Evolutionary conservation across 2,797 vertebrate genomes (phyloP).

Genomic region (Labroides dimidiatus): DNA sequence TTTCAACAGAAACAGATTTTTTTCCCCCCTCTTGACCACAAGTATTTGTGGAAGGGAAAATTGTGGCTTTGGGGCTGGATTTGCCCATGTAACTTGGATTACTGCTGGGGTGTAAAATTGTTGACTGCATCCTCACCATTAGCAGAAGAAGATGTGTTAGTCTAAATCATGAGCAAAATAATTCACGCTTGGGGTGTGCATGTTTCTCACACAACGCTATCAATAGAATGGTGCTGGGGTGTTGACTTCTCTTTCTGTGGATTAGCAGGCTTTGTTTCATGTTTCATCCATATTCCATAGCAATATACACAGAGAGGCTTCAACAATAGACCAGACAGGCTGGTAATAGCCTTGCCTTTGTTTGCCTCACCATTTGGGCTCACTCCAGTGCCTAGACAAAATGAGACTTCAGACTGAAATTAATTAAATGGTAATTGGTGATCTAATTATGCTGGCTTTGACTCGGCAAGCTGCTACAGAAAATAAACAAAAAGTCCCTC

Average conservation of each 20-base stretch:
- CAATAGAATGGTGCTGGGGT: conserved; percentile 67
- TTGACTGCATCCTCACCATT: conserved; percentile 44
- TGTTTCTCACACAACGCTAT: conserved; percentile 79
- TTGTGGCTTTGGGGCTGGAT: conserved; percentile 49
- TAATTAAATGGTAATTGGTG: conserved; percentile 89
- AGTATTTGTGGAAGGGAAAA: conserved; percentile 61
- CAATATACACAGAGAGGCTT: conserved; percentile 79
- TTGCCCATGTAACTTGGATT: conserved; percentile 68
- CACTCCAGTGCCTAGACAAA: conserved; percentile 83
- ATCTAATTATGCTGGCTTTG: conserved; percentile 89
- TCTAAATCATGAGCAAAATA: conserved; percentile 76
- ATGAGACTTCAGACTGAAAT: conserved; percentile 89
- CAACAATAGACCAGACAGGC: conserved; percentile 82
- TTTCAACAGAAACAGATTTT: conserved; percentile 6
- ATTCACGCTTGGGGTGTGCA: conserved; percentile 73
- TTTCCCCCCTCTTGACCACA: conserved; percentile 44
- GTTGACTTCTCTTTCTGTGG: conserved; percentile 79
- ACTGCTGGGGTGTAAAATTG: conserved; percentile 49
- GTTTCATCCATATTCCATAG: conserved; percentile 84
- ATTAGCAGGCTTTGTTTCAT: conserved; percentile 82
- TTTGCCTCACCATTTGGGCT: conserved; percentile 82
- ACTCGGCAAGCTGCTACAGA: conserved; percentile 84
- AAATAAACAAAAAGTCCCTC: conserved; percentile 86
- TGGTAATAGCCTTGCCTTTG: conserved; percentile 84
- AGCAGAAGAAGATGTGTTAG: conserved; percentile 58